Evolutionary conservation across 1,140 invertebrate species (phyloP), one percentile per base, ranked within the genome.

Genomic region (Octopus bimaculoides): DNA sequence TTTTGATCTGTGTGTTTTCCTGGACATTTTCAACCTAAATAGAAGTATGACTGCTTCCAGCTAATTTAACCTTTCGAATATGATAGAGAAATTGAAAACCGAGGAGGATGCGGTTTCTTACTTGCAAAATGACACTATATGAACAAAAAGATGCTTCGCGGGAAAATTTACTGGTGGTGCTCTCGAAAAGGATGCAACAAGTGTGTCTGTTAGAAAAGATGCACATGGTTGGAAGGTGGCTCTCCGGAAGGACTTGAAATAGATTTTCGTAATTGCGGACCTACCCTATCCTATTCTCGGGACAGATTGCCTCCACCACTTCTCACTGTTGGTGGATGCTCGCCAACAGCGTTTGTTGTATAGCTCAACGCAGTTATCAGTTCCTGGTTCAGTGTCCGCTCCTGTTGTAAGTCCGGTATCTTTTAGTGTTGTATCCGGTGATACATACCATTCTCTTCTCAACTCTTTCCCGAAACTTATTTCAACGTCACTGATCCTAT

Each of bases 261-360:
- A 66, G 17, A 52, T 73, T 17, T 80, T 80, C 61, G 52, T 54
- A 20, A 52, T 80, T 14, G 41, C 79, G 56, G 79, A 80, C 74
- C 55, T 77, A 17, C 56, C 79, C 52, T 52, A 54, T 26, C 75
- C 75, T 20, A 80, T 80, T 80, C 74, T 77, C 20, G 75, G 75
- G 3, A 53, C 75, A 73, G 75, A 80, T 71, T 80, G 77, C 66
- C 20, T 80, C 52, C 54, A 66, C 17, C 26, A 61, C 61, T 71
- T 73, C 41, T 53, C 5, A 26, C 41, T 80, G 54, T 52, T 77
- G 54, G 74, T 80, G 17, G 79, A 80, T 52, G 55, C 74, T n/a
- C 52, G 75, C 20, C 52, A 69, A 41, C 66, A 75, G 17, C 7
- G 53, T n/a, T 71, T 75, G 20, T 9, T 74, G 41, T 53, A 53